phyloP scores from a whole-genome alignment of 2,797 vertebrate species.

The Arctocebus calabarensis region DNA sequence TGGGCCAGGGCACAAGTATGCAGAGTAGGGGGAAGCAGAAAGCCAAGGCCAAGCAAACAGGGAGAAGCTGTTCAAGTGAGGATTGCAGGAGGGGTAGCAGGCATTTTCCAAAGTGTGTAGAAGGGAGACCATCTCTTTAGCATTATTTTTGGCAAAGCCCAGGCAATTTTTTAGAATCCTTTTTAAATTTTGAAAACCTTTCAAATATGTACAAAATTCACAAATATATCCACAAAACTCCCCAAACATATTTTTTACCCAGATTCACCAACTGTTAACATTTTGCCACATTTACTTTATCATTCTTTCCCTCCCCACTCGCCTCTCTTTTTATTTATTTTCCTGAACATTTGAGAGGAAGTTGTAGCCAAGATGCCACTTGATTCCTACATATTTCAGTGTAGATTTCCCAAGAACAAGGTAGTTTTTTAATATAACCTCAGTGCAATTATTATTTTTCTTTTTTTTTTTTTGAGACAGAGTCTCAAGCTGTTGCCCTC shows the following conservation, averaged over 20 bases:
- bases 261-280: neutral
- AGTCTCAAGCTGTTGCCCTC: too few species aligned
- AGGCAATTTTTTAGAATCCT: neutral
- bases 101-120: neutral
- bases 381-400: neutral
- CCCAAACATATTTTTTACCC: neutral
- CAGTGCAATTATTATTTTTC: neutral
- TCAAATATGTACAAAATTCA: neutral
- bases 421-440: neutral
- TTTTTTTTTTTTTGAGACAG: too few species aligned
- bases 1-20: fast-evolving
- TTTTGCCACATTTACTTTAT: neutral
- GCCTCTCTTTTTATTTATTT: neutral
- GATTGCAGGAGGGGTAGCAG: neutral
- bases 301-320: too few species aligned
- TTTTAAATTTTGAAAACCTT: neutral
- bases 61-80: neutral
- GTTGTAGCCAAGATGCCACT: neutral
- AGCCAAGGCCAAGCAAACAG: neutral
- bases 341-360: neutral
- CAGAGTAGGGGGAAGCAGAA: neutral
- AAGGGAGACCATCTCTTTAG: neutral
- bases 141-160: neutral
- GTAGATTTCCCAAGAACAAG: neutral
- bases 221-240: neutral